A percentile compares a stretch with the other conserved stretches of the same genome.
phyloP scores from a whole-genome alignment of 2,888 invertebrate genomes.

The Leuctra nigra region DNA sequence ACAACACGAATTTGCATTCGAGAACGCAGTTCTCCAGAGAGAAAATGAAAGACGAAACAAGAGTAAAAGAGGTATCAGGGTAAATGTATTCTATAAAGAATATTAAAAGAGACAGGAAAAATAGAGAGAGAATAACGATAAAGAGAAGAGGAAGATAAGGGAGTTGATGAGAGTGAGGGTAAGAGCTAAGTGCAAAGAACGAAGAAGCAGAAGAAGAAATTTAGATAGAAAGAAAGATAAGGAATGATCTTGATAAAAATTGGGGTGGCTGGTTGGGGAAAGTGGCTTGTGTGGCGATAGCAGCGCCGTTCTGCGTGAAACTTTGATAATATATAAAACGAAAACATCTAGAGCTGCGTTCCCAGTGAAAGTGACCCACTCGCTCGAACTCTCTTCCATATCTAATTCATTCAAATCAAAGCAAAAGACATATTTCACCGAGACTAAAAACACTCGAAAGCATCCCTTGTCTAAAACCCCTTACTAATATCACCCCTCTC shows the following conservation, averaged over 20 bases:
- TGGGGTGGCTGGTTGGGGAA: neutral
- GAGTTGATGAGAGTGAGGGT: constrained; percentile 18
- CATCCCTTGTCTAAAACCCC: constrained; percentile 8
- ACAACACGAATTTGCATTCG: constrained; percentile 27
- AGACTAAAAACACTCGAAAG: constrained; percentile 15
- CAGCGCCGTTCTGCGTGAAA: constrained; percentile 8
- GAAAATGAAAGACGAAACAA: constrained; percentile 19
- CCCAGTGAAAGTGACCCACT: neutral
- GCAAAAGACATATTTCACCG: constrained; percentile 11
- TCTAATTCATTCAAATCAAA: constrained; percentile 3
- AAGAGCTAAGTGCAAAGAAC: constrained; percentile 1
- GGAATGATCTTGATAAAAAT: constrained; percentile 8
- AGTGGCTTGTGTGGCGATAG: constrained; percentile 15
- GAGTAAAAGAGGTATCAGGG: constrained; percentile 16
- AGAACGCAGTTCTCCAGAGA: constrained; percentile 18
- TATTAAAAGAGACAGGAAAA: constrained; percentile 10
- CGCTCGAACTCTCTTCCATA: neutral
- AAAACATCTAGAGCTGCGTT: neutral
- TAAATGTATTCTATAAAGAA: constrained; percentile 15
- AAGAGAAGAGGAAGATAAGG: constrained; percentile 16
- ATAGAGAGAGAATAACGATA: constrained; percentile 10
- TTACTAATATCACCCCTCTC: constrained; percentile 13
- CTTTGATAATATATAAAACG: too few relatives aligned
- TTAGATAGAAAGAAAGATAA: constrained; percentile 12
- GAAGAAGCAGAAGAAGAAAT: constrained; percentile 6